Evolutionary conservation across 2,888 invertebrate species (phyloP).

Genomic region (Lapara coniferarum): DNA sequence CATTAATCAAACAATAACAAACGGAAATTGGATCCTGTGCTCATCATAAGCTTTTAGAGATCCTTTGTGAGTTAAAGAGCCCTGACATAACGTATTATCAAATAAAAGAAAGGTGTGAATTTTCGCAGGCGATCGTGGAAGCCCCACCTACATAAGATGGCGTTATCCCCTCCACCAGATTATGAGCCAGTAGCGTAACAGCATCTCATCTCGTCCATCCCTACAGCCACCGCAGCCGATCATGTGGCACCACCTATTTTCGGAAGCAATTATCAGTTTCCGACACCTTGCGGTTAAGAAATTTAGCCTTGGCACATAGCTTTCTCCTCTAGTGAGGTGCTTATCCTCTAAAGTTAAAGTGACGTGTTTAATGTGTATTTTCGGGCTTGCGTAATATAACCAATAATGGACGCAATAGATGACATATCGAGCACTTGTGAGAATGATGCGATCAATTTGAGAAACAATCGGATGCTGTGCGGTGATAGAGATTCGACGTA

Average conservation of each 20-base stretch:
- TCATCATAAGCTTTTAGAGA: constrained; percentile 81
- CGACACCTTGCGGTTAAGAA: constrained; percentile 51
- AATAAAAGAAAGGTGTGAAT: constrained; percentile 84
- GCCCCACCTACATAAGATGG: constrained; percentile 81
- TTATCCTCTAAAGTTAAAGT: constrained; percentile 30
- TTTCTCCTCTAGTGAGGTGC: constrained; percentile 38
- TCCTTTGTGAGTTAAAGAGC: constrained; percentile 79
- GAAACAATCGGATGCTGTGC: constrained; percentile 43
- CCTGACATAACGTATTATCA: constrained; percentile 81
- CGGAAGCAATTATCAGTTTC: constrained; percentile 76
- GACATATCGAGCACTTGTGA: constrained; percentile 79
- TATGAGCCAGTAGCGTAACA: constrained; percentile 72
- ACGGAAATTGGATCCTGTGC: constrained; percentile 71
- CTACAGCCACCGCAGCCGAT: constrained; percentile 65
- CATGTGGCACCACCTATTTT: constrained; percentile 77
- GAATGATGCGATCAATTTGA: constrained; percentile 51
- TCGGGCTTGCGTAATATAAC: constrained; percentile 1
- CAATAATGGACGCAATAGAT: constrained; percentile 63
- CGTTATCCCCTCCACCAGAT: constrained; percentile 68
- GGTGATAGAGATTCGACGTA: constrained; percentile 50
- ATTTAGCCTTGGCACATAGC: constrained; percentile 47
- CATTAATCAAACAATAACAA: constrained; percentile 78
- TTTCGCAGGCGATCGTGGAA: constrained; percentile 73
- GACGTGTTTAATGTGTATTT: constrained; percentile 34
- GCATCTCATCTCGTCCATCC: constrained; percentile 67